These are phyloP conservation scores for Trichopoda pennipes DNA, from an alignment of 2,888 invertebrate species.

Conservation along the genomic window DNA sequence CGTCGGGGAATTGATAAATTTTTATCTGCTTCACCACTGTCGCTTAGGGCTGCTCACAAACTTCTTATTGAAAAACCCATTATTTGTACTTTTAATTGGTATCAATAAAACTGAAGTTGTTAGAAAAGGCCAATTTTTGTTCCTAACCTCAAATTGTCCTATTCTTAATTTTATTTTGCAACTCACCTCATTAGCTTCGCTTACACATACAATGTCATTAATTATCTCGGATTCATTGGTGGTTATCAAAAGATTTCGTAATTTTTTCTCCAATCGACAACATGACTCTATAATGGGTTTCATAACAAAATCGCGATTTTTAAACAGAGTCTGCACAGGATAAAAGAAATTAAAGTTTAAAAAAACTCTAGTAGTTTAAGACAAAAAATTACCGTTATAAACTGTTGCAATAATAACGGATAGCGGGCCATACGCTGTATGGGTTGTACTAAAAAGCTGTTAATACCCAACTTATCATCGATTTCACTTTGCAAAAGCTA, in stretches of 20 bases:
- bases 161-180: not conserved
- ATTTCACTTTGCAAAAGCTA: conserved; percentile 78
- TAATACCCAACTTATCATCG: conserved; percentile 80
- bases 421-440: conserved; percentile 81
- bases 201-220: conserved; percentile 79
- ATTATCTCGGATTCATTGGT: conserved; percentile 80
- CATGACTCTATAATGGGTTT: conserved; percentile 79
- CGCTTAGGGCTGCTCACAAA: too few species aligned
- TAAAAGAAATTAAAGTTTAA: not conserved
- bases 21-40: too few species aligned
- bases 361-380: not conserved
- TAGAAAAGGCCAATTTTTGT: too few species aligned
- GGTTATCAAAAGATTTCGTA: conserved; percentile 77
- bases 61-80: too few species aligned
- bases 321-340: conserved; percentile 75
- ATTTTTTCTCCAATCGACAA: conserved; percentile 79
- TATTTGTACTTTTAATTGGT: too few species aligned
- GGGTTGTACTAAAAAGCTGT: conserved; percentile 80
- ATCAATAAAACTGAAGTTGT: too few species aligned
- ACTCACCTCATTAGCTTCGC: conserved; percentile 74
- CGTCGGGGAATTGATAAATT: too few species aligned
- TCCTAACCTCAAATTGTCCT: too few species aligned
- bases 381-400: conserved; percentile 75
- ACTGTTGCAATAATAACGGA: conserved; percentile 78
- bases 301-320: conserved; percentile 77